phyloP scores from a whole-genome alignment of 2,888 invertebrate genomes.

The Pyrochroa serraticornis region DNA sequence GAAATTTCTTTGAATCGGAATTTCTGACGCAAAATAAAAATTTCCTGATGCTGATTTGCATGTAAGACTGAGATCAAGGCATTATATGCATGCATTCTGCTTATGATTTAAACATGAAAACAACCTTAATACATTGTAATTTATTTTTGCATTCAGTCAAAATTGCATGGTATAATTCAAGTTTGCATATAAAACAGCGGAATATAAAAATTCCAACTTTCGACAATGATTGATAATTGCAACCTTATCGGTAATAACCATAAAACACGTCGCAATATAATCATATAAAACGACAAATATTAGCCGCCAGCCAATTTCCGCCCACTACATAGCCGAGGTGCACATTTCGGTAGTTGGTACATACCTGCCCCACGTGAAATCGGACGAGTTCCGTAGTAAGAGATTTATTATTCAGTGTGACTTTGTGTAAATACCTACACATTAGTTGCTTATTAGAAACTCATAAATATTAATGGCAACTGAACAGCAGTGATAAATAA shows the following conservation, averaged over 20 bases:
- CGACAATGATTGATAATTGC: conserved; percentile 23
- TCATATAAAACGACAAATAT: too few relatives aligned
- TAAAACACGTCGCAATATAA: too few relatives aligned
- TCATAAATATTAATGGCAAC: conserved; percentile 32
- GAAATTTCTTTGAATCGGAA: too few relatives aligned
- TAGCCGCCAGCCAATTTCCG: too few relatives aligned
- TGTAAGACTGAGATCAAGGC: conserved; percentile 24
- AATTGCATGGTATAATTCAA: conserved; percentile 42
- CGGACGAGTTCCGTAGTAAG: not conserved
- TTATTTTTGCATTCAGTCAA: conserved; percentile 42
- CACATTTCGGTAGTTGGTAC: conserved; percentile 2
- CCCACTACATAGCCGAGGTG: too few relatives aligned
- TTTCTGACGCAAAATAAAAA: too few relatives aligned
- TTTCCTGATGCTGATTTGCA: conserved; percentile 25
- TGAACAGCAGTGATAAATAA: not conserved
- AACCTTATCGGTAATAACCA: too few relatives aligned
- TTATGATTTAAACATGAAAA: conserved; percentile 40
- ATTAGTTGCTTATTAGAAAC: conserved; percentile 30
- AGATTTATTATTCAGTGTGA: conserved; percentile 23
- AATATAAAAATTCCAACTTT: conserved; percentile 34
- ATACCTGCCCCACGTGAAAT: not conserved
- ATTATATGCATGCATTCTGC: conserved; percentile 34
- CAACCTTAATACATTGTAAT: conserved; percentile 38
- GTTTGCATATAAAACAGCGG: conserved; percentile 33
- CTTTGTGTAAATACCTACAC: conserved; percentile 32